Percentiles rank a stretch among this genome's conserved stretches.
Conservation (phyloP, 64 coral and sea anemone genomes). For the Astreopora myriophthalma region DNA sequence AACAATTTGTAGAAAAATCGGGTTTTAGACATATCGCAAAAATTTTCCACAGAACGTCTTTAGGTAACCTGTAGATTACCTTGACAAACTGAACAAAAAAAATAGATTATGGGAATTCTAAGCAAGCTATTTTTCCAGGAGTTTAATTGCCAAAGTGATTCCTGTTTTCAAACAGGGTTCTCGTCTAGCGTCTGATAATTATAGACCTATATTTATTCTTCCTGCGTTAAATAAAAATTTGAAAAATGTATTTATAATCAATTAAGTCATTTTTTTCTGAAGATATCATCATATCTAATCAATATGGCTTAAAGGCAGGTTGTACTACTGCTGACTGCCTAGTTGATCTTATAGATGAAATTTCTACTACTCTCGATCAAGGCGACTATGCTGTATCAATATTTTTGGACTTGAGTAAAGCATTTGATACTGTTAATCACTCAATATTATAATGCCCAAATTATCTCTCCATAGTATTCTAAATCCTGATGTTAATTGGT, state of each 20-base stretch:
- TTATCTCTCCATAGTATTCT: not conserved
- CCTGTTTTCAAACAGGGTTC: constrained; percentile 42
- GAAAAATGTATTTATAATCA: constrained; percentile 12
- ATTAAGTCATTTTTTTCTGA: not conserved
- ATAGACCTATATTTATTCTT: constrained; percentile 36
- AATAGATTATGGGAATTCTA: too few species aligned
- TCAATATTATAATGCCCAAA: not conserved
- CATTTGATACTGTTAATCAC: not conserved
- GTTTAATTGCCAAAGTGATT: constrained; percentile 5
- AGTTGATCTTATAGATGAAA: constrained; percentile 4
- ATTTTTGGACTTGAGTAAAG: not conserved
- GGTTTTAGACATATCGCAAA: too few species aligned
- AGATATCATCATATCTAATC: constrained; percentile 6
- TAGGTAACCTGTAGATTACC: too few species aligned
- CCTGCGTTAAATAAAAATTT: constrained; percentile 39
- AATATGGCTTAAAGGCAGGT: not conserved
- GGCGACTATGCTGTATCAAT: not conserved
- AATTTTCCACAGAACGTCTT: too few species aligned
- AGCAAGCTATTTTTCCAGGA: constrained; percentile 2
- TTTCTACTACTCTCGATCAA: not conserved
- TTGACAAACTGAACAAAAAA: too few species aligned
- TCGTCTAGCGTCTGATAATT: constrained; percentile 2
- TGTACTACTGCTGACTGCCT: constrained; percentile 1
- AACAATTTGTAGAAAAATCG: too few species aligned
- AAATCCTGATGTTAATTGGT: not conserved